These are phyloP conservation scores for Alligator sinensis DNA, from an alignment of 2,113 vertebrate genomes.

Conservation along the genomic window DNA sequence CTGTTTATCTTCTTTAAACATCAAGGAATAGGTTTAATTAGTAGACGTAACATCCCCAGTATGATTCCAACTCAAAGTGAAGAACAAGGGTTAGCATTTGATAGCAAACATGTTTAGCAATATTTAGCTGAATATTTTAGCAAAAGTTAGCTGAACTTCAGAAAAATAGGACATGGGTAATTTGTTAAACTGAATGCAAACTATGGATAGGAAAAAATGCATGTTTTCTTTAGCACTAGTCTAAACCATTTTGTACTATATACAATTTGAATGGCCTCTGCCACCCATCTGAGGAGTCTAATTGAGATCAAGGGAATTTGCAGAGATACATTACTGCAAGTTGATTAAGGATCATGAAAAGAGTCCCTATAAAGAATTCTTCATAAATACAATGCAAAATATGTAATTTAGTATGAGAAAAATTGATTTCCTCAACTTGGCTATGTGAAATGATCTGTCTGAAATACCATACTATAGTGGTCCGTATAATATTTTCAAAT, in stretches of 20 bases:
- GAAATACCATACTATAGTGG: background rate
- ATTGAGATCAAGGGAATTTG: background rate
- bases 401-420: background rate
- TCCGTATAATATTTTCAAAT: constrained; percentile 38
- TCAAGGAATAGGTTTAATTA: background rate
- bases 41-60: too few species aligned
- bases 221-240: too few species aligned
- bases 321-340: rapidly evolving
- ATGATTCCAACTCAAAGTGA: background rate
- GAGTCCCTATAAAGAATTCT: background rate
- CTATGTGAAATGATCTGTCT: background rate
- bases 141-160: background rate
- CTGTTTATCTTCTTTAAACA: background rate
- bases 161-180: background rate
- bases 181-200: too few species aligned
- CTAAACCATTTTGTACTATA: too few species aligned
- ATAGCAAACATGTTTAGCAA: too few species aligned
- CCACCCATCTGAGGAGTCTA: background rate
- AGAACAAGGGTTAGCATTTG: too few species aligned
- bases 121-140: background rate
- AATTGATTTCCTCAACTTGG: background rate
- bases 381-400: background rate
- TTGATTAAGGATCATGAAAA: background rate
- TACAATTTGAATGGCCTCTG: too few species aligned
- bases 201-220: too few species aligned